phyloP scores from a whole-genome alignment of 2,888 invertebrate genomes.

The Diachrysia chrysitis region DNA sequence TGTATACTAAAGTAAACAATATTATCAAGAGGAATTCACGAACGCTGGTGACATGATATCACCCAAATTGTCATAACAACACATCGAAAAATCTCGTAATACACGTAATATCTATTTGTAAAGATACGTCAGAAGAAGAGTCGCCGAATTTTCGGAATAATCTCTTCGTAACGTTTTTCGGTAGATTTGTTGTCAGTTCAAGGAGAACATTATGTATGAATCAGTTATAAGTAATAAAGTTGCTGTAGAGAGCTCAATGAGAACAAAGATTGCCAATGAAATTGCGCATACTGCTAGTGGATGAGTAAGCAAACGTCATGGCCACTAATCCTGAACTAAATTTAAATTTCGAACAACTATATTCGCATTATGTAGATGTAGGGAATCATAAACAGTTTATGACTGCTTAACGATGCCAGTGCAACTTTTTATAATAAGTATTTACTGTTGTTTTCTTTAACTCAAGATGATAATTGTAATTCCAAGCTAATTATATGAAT shows the following conservation, averaged over 20 bases:
- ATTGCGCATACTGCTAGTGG: slow-evolving; percentile 34
- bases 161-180: slow-evolving; percentile 34
- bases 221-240: slow-evolving; percentile 33
- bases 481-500: not conserved
- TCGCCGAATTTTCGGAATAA: slow-evolving; percentile 38
- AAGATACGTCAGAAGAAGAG: slow-evolving; percentile 45
- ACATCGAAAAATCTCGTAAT: slow-evolving; percentile 48
- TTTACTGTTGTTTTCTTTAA: slow-evolving; percentile 5
- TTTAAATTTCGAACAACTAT: slow-evolving; percentile 61
- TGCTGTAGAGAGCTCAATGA: slow-evolving; percentile 31
- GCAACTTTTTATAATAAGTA: not conserved
- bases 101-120: slow-evolving; percentile 57
- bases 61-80: slow-evolving; percentile 50
- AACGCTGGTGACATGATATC: slow-evolving; percentile 32
- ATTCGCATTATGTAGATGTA: slow-evolving; percentile 49
- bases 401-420: slow-evolving; percentile 28
- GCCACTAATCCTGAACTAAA: slow-evolving; percentile 67
- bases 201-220: slow-evolving; percentile 56
- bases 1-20: slow-evolving; percentile 35
- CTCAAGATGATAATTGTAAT: not conserved
- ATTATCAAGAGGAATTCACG: slow-evolving; percentile 14
- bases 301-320: slow-evolving; percentile 60
- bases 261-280: slow-evolving; percentile 45
- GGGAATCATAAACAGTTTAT: slow-evolving; percentile 58
- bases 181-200: slow-evolving; percentile 59